These are phyloP conservation scores for Watsonalla cultraria DNA, from an alignment of 2,888 invertebrate species.

Conservation along the genomic window DNA sequence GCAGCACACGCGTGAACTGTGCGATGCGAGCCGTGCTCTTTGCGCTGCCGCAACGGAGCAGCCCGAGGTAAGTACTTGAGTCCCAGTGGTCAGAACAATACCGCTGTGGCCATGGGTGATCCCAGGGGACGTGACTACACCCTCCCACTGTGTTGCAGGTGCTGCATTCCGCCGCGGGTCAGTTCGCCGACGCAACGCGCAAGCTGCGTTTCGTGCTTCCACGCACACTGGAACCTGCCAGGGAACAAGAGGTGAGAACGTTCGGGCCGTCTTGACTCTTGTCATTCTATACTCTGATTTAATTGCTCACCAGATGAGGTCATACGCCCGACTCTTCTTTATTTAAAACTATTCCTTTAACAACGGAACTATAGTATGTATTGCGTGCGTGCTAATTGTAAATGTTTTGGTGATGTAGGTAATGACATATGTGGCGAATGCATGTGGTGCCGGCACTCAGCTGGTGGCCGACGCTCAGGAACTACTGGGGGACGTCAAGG, in stretches of 20 bases:
- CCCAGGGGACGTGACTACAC: too few species aligned
- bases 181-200: conserved; percentile 26
- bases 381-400: background rate
- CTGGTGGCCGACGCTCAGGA: conserved; percentile 16
- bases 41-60: conserved; percentile 18
- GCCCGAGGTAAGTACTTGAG: conserved; percentile 2
- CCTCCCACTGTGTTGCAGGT: conserved; percentile 16
- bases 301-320: too few species aligned
- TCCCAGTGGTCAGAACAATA: background rate
- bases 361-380: too few species aligned
- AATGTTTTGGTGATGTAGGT: conserved; percentile 23
- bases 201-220: conserved; percentile 27
- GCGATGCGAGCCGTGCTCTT: conserved; percentile 21
- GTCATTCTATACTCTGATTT: too few species aligned
- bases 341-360: too few species aligned
- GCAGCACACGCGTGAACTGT: conserved; percentile 24
- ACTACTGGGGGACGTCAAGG: background rate
- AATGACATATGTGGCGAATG: conserved; percentile 24
- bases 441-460: conserved; percentile 30
- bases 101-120: conserved; percentile 13
- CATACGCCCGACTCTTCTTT: too few species aligned
- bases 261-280: too few species aligned
- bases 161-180: conserved; percentile 21
- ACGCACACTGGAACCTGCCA: conserved; percentile 15
- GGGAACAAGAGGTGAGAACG: background rate